Conservation (phyloP, 2,797 vertebrate genomes). For the Pantherophis alleghaniensis region DNA sequence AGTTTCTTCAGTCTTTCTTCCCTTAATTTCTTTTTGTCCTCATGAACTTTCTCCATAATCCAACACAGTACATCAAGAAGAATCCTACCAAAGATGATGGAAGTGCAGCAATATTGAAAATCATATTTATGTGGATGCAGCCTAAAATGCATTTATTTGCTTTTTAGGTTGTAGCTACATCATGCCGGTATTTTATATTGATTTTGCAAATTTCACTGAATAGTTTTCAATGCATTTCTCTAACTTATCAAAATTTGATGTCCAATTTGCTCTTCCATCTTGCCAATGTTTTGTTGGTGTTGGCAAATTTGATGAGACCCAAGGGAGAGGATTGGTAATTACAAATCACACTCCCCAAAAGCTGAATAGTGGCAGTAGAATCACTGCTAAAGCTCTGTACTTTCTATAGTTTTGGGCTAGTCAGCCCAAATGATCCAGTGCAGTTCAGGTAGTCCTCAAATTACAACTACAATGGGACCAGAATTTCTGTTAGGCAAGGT, state of each 20-base stretch:
- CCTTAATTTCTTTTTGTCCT: background rate
- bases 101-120: background rate
- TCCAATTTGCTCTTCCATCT: background rate
- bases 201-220: background rate
- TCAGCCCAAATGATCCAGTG: background rate
- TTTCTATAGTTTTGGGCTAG: background rate
- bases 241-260: background rate
- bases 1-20: background rate
- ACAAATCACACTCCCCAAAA: constrained; percentile 60
- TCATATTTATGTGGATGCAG: background rate
- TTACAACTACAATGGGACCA: background rate
- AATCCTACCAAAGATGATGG: background rate
- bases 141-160: background rate
- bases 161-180: background rate
- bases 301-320: background rate
- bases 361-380: constrained; percentile 46
- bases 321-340: background rate
- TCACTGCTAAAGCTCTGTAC: constrained; percentile 51
- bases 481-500: background rate
- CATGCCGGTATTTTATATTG: background rate
- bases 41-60: background rate
- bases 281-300: background rate
- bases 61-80: background rate
- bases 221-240: background rate
- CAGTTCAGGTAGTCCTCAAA: background rate